A percentile compares a stretch with the other conserved stretches of the same genome.
phyloP scores from a whole-genome alignment of 2,113 vertebrate species.

The Mustela nigripes region DNA sequence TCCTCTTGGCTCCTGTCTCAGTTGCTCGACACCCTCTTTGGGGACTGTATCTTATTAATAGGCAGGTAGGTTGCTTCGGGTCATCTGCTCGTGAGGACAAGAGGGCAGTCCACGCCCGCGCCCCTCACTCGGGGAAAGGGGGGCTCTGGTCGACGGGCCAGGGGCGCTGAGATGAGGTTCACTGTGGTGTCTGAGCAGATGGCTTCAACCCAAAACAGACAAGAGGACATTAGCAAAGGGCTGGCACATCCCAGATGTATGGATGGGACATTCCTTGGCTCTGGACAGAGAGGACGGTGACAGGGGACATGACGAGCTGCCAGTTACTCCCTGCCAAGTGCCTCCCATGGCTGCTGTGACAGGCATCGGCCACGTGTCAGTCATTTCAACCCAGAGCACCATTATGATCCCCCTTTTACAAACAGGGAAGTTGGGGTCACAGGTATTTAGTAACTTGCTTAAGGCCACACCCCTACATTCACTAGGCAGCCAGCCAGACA shows the following conservation, averaged over 20 bases:
- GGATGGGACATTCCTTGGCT: not conserved
- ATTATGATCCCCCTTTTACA: not conserved
- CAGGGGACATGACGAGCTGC: accelerated
- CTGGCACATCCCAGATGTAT: too few relatives aligned
- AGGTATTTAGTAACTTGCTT: not conserved
- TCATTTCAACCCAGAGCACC: not conserved
- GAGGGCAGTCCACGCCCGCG: not conserved
- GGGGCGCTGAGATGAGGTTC: not conserved
- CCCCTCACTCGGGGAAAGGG: not conserved
- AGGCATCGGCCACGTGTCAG: accelerated
- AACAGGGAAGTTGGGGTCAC: not conserved
- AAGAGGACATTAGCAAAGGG: not conserved
- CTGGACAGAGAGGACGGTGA: not conserved
- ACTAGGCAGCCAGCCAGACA: not conserved
- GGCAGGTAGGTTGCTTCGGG: not conserved
- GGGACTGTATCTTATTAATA: not conserved
- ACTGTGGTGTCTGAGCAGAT: not conserved
- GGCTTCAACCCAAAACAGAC: not conserved
- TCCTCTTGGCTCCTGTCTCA: too few relatives aligned
- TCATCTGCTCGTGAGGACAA: not conserved
- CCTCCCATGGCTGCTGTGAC: accelerated
- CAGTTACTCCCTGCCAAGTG: too few relatives aligned
- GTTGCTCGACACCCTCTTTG: accelerated
- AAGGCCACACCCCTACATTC: not conserved
- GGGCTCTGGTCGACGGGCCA: not conserved